These are phyloP conservation scores for Drymodes brunneopygia DNA, from an alignment of 2,113 vertebrate genomes.

Conservation along the genomic window DNA sequence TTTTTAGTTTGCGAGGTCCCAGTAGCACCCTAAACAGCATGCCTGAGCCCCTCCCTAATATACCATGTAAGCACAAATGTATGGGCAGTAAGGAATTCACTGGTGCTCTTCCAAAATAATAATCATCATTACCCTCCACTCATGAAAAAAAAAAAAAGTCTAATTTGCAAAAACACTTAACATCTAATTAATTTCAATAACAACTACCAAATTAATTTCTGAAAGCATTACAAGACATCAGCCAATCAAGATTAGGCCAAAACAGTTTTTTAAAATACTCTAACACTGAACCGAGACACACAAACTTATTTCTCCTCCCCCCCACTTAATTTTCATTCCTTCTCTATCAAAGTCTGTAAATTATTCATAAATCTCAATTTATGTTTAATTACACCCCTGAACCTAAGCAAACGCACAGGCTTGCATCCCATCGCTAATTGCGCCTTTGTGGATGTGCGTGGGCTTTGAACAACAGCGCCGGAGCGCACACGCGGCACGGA, in stretches of 20 bases:
- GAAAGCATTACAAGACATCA: neutral
- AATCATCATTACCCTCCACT: neutral
- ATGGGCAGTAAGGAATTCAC: neutral
- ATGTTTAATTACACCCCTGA: neutral
- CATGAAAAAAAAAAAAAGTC: neutral
- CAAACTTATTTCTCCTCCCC: neutral
- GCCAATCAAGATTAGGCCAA: neutral
- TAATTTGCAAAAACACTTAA: neutral
- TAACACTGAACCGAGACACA: neutral
- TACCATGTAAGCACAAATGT: neutral
- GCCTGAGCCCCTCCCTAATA: neutral
- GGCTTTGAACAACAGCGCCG: neutral
- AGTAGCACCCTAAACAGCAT: neutral
- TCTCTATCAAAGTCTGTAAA: neutral
- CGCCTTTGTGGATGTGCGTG: neutral
- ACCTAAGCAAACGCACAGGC: neutral
- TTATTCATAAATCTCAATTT: constrained; percentile 40
- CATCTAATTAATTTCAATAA: neutral
- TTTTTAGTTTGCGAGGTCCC: neutral
- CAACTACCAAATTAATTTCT: neutral
- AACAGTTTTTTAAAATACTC: neutral
- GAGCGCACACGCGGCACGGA: neutral
- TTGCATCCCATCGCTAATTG: neutral
- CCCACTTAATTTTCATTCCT: neutral
- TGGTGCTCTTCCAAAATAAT: neutral